Evolutionary conservation across 2,797 vertebrate genomes (phyloP), one percentile per base, ranked within the genome.

Genomic region (Tamandua tetradactyla): DNA sequence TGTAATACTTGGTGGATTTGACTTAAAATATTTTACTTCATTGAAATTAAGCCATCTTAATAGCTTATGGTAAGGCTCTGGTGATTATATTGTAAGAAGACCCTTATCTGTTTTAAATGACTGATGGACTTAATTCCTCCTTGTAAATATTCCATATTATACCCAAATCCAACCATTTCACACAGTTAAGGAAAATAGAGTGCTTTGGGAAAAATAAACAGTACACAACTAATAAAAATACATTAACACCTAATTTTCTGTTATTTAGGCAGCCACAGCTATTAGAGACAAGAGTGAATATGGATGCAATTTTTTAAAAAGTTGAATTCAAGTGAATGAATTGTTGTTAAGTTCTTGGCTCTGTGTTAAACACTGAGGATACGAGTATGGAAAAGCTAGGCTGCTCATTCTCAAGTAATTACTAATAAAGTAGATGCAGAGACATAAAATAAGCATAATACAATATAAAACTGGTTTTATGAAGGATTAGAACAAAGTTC

Each of bases 1-100:
- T 5, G 69, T 88, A 35, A 88, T 84, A 95, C 90, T 88, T 83
- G 25, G 47, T 81, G 25, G 30, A 87, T 87, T 94, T 69, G 32
- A 78, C 88, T 96, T 96, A 76, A 97, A 93, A 68, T 91, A 69
- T 80, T 93, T 96, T 96, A 80, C 79, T 61, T 44, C 88, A 83
- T 92, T 97, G 91, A 49, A 88, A 82, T 92, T 92, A 93, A 93
- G 69, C n/a, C 52, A 2, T 66, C 32, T 83, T 55, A 95, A 27
- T 55, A 55, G 14, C 52, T 55, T 55, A 93, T 88, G 86, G 93
- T 66, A 57, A 91, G 22, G 8, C 49, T 84, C n/a, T 17, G 47
- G 37, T 59, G 42, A 87, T 59, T 84, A 84, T 78, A 23, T 84
- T 64, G 94, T 96, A 74, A 87, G 7, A 82, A 71, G 83, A 87